Conservation (phyloP, 2,888 invertebrate genomes). For the Drosophila dives region DNA sequence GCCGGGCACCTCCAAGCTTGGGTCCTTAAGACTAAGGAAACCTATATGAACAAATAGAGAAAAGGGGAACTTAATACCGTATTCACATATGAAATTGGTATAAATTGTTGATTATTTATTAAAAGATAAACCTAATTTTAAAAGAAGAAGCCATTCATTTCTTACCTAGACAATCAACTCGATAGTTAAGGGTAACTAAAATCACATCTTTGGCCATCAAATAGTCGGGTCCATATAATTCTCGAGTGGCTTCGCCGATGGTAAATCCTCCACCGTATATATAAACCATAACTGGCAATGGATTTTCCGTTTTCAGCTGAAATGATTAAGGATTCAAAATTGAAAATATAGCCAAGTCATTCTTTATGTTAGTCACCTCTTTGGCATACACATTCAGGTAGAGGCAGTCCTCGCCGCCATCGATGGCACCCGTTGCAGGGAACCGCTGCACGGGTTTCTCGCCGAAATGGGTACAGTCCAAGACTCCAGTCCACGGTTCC, state of each 20-base stretch:
- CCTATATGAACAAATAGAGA: constrained; percentile 73
- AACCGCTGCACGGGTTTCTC: constrained; percentile 80
- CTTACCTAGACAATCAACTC: constrained; percentile 85
- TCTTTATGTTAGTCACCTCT: constrained; percentile 59
- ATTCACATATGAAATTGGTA: not conserved
- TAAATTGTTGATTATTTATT: not conserved
- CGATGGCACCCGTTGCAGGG: constrained; percentile 62
- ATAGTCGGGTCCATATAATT: constrained; percentile 84
- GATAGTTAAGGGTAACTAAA: constrained; percentile 85
- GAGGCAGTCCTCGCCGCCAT: constrained; percentile 86
- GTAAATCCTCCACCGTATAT: constrained; percentile 86
- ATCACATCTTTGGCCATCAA: constrained; percentile 85
- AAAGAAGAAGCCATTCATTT: constrained; percentile 5
- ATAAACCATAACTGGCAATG: constrained; percentile 84
- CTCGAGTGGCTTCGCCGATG: constrained; percentile 82
- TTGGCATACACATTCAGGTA: constrained; percentile 85
- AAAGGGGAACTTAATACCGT: not conserved
- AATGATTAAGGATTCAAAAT: constrained; percentile 4
- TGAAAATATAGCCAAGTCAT: constrained; percentile 21
- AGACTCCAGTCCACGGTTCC: constrained; percentile 83
- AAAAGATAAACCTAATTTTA: not conserved
- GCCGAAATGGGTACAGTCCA: constrained; percentile 82
- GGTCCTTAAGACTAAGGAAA: constrained; percentile 85
- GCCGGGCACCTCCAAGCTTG: constrained; percentile 85
- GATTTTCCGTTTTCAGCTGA: constrained; percentile 59